Evolutionary conservation across 2,113 vertebrate species (phyloP), one percentile per base, ranked within the genome.

Genomic region (Xyliphius kryptos): DNA sequence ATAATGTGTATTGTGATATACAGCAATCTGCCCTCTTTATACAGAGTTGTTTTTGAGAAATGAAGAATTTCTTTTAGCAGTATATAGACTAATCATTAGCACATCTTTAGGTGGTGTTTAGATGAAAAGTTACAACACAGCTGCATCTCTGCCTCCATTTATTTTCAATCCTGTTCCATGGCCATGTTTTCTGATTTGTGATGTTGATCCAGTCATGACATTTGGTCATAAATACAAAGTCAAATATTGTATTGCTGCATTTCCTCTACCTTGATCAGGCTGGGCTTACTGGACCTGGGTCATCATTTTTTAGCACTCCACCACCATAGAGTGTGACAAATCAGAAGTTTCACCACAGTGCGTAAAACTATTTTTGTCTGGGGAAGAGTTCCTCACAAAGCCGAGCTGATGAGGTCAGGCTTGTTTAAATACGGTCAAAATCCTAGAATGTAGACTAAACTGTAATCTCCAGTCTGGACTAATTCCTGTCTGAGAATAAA

Each of bases 81-180:
- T n/a, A 40, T 40, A 49, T 50, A 19, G 43, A n/a, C 21, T 16
- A 43, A 43, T 40, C 6, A 40, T 22, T 51, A 26, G 6, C 43
- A n/a, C 21, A 14, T 66, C 37, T 43, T 40, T 56, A 6, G 41
- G 17, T 64, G 54, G 44, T 58, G 52, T 56, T 56, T 52, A 63
- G 21, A 36, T 56, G 14, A 49, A 69, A 12, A 56, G 21, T 41
- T 37, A 56, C 19, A 54, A 64, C 20, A 40, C 56, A 64, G 40
- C 48, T 70, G 48, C 16, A 47, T 46, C 16, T 40, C 21, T 20
- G 21, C 16, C 17, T 2, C n/a, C 15, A 48, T 64, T 59, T 15
- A 20, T 48, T 59, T 32, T 12, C 16, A 10, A 46, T 44, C 16
- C 38, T 51, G 19, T n/a, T 10, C 26, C 22, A 7, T 67, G 12